Percentiles rank a stretch among this genome's conserved stretches.
Evolutionary conservation across 2,888 invertebrate genomes (phyloP).

Genomic region (Temnothorax ravouxi): DNA sequence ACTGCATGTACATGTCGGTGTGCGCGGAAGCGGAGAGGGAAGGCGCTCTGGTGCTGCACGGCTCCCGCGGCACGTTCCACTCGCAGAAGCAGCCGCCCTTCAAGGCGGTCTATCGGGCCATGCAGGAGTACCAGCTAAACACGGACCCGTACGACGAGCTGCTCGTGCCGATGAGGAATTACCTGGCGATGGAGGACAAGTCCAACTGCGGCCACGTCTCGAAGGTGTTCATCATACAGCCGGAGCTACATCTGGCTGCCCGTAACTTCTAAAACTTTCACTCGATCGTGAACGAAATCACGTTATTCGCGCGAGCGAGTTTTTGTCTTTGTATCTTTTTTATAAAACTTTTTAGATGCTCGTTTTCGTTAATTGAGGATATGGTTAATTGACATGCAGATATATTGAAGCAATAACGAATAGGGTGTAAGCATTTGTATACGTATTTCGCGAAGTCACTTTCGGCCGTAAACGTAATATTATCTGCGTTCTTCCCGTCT

Average conservation of each 20-base stretch:
- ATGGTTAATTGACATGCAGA: conserved; percentile 12
- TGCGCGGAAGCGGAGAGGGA: conserved; percentile 91
- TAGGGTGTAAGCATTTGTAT: conserved; percentile 38
- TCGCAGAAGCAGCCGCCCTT: conserved; percentile 95
- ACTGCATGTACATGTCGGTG: conserved; percentile 97
- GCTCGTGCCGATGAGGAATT: conserved; percentile 88
- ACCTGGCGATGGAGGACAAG: conserved; percentile 87
- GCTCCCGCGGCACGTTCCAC: conserved; percentile 95
- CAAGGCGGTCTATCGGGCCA: conserved; percentile 90
- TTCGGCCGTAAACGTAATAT: conserved; percentile 33
- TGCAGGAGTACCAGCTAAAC: conserved; percentile 90
- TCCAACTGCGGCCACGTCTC: conserved; percentile 90
- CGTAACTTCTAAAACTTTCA: conserved; percentile 52
- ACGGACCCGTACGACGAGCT: conserved; percentile 89
- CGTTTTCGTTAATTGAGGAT: conserved; percentile 21
- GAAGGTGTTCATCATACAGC: conserved; percentile 87
- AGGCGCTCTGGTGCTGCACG: conserved; percentile 95
- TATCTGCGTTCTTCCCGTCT: not conserved
- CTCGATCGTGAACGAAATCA: not conserved
- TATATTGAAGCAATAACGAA: conserved; percentile 45
- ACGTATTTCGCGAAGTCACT: conserved; percentile 29
- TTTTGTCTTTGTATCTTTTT: conserved; percentile 13
- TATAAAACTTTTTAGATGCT: conserved; percentile 24
- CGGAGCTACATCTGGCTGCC: conserved; percentile 79
- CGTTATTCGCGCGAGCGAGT: not conserved